Conservation (phyloP, 2,797 vertebrate genomes). For the Scolopax rusticola region DNA sequence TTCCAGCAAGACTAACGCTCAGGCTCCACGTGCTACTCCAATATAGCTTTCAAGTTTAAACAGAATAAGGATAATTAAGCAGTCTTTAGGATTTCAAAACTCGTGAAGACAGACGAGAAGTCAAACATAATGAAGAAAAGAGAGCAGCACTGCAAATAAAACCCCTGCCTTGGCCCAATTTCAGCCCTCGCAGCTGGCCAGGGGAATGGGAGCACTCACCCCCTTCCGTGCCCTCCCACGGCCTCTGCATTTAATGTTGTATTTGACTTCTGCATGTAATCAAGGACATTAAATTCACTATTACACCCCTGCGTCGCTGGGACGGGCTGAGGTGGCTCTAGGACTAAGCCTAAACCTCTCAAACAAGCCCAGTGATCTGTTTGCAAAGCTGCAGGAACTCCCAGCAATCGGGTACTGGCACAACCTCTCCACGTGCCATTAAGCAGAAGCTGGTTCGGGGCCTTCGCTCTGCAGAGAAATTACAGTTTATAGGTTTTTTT, state of each 20-base stretch:
- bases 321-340: neutral
- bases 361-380: neutral
- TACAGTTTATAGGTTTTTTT: neutral
- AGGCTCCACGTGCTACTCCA: accelerated
- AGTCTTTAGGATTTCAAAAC: neutral
- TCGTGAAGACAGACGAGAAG: neutral
- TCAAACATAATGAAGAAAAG: neutral
- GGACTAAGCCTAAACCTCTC: neutral
- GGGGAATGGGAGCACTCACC: accelerated
- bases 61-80: neutral
- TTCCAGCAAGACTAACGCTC: neutral
- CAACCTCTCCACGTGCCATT: neutral
- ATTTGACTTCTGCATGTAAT: neutral
- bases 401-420: neutral
- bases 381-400: neutral
- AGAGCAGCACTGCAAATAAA: neutral
- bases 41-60: neutral
- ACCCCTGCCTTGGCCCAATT: neutral
- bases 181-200: neutral
- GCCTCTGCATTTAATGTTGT: neutral
- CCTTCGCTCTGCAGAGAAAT: neutral
- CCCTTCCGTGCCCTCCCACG: neutral
- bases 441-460: neutral
- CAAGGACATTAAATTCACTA: neutral
- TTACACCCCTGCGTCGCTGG: accelerated